Base-by-base conservation (phyloP, 2,797 vertebrate genomes). In the Rachycentron canadum region DNA sequence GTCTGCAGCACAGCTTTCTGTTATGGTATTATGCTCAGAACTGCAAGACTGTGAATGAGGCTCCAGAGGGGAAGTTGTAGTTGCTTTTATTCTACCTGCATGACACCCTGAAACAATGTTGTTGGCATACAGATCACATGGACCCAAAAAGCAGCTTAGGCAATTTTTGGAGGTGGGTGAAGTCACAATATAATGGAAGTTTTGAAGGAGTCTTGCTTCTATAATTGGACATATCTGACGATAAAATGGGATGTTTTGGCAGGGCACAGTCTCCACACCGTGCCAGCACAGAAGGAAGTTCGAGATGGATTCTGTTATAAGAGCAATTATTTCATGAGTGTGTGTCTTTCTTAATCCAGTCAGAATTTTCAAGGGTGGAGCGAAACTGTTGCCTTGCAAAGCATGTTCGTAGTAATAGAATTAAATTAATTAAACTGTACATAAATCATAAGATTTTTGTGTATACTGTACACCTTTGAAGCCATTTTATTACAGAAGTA, bases 1-100 rank as follows among this genome's bases (percentile, higher is more conserved):
- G 76, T 84, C 38, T 81, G 74, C 28, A 73, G 78, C 78, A 43
- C 65, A 81, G 84, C 68, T 83, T 83, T 82, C 76, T 77, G 73
- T 89, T 84, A 84, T 76, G 70, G 79, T 40, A 25, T 34, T 53
- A 36, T 80, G 77, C 73, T 65, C 84, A 67, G 73, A 30, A 68
- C 75, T 84, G 56, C 47, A 38, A 52, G 63, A 59, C 40, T 59
- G 52, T 56, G 21, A 63, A 43, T 62, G n/a, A 26, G 40, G 76
- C 66, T 76, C 47, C 13, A 17, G 69, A 83, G 67, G 69, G 61
- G 23, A 67, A 60, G 63, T 74, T 55, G n/a, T 8, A 41, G 69
- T 49, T 59, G 70, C 38, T 38, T 55, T 40, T 68, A 69, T 60
- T 13, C 58, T 69, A 53, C 61, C 68, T 69, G 50, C 13, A 28